Evolutionary conservation across 2,113 vertebrate species (phyloP).

Genomic region (Erinaceus europaeus): DNA sequence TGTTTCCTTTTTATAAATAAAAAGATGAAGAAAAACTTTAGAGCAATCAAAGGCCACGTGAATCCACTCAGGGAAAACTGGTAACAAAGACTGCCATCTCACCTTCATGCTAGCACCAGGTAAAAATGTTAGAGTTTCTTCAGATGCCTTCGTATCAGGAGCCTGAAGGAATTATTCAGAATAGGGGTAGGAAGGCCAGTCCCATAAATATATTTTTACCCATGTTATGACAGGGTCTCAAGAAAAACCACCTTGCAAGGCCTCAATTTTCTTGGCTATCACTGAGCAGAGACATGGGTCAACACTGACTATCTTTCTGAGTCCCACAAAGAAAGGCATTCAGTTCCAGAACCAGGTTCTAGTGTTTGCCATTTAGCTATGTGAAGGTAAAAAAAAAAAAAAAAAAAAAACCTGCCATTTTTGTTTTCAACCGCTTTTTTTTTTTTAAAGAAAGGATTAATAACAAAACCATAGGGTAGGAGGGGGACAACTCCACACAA

Average conservation of each 20-base stretch:
- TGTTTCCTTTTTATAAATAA: too few species aligned
- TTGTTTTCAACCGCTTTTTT: background rate
- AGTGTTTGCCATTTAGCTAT: background rate
- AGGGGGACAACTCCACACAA: too few species aligned
- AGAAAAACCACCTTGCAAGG: too few species aligned
- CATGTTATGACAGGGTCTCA: background rate
- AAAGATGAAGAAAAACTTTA: background rate
- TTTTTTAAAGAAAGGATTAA: too few species aligned
- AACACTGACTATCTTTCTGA: too few species aligned
- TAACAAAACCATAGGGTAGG: too few species aligned
- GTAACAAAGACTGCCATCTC: background rate
- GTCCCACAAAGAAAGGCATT: background rate
- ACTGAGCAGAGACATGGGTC: background rate
- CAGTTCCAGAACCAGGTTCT: background rate
- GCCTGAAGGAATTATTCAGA: background rate
- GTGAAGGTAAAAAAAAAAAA: background rate
- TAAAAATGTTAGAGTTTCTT: background rate
- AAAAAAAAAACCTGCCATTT: background rate
- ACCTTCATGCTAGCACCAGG: background rate
- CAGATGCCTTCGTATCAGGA: background rate
- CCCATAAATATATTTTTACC: background rate
- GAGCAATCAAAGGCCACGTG: background rate
- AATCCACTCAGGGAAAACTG: background rate
- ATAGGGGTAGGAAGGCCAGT: background rate
- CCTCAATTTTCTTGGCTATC: background rate